phyloP scores from a whole-genome alignment of 2,888 invertebrate species.

The Eupeodes latifasciatus region DNA sequence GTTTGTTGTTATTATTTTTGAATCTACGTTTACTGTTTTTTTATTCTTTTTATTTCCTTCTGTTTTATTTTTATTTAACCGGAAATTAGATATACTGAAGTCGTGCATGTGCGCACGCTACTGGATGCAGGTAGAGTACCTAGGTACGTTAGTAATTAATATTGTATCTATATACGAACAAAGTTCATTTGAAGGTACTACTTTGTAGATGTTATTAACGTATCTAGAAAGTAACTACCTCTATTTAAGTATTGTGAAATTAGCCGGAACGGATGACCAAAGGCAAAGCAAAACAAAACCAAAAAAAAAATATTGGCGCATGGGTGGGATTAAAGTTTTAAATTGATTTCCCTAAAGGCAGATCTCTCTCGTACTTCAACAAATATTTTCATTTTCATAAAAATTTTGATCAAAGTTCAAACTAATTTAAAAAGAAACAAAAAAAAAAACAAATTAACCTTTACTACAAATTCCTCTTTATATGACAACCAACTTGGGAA shows the following conservation, averaged over 20 bases:
- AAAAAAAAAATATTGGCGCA: background rate
- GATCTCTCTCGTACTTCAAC: background rate
- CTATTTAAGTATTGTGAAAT: conserved; percentile 34
- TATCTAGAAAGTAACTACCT: background rate
- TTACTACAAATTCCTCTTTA: background rate
- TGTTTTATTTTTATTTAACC: conserved; percentile 40
- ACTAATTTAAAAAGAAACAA: background rate
- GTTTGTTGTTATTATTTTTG: conserved; percentile 52
- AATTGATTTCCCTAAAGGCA: background rate
- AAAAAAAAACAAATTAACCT: background rate
- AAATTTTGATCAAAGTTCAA: too few relatives aligned
- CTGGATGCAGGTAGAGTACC: conserved; percentile 37
- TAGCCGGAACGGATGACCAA: conserved; percentile 15
- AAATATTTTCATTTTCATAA: too few relatives aligned
- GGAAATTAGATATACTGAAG: conserved; percentile 60
- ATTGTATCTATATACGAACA: conserved; percentile 1
- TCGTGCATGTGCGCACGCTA: conserved; percentile 53
- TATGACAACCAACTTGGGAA: background rate
- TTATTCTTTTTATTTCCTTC: background rate
- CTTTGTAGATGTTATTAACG: background rate
- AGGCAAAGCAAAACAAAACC: background rate
- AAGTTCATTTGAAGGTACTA: background rate
- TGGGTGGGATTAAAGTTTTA: background rate
- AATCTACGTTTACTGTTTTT: conserved; percentile 34
- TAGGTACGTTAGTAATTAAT: conserved; percentile 31